A percentile compares a stretch with the other conserved stretches of the same genome.
Evolutionary conservation across 2,797 vertebrate genomes (phyloP).

Genomic region (Dromococcyx pavoninus): DNA sequence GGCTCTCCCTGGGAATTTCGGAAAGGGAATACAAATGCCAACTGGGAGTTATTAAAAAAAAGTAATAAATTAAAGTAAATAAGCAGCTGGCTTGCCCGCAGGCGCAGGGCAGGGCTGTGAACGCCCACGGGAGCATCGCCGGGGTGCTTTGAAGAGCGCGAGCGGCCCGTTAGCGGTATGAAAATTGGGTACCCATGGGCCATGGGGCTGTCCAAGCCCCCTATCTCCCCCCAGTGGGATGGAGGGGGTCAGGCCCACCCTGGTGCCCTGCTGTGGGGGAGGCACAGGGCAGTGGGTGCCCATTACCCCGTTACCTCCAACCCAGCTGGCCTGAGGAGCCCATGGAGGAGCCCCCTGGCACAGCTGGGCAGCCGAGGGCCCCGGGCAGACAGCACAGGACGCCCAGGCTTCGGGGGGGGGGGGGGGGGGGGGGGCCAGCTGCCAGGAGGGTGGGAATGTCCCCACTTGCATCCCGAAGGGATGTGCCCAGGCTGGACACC

Average conservation of each 20-base stretch:
- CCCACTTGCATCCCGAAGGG: neutral
- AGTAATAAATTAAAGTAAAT: neutral
- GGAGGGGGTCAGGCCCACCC: fast-evolving
- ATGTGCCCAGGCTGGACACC: neutral
- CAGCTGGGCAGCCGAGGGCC: fast-evolving
- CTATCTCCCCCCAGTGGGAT: fast-evolving
- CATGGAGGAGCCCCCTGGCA: neutral
- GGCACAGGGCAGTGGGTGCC: fast-evolving
- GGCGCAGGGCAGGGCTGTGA: constrained; percentile 38
- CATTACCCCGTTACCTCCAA: fast-evolving
- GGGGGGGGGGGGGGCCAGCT: fast-evolving
- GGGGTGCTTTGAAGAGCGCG: neutral
- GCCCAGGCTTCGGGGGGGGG: fast-evolving
- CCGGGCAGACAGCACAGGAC: neutral
- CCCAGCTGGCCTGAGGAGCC: neutral
- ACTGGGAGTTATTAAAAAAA: constrained; percentile 3
- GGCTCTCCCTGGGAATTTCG: constrained; percentile 12
- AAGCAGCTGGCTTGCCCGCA: neutral
- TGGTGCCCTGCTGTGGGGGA: fast-evolving
- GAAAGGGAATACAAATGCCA: neutral
- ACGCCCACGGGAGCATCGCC: constrained; percentile 44
- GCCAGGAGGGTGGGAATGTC: too few relatives aligned
- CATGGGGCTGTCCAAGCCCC: neutral
- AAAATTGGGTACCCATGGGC: neutral
- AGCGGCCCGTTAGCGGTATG: neutral